Base-by-base conservation (phyloP, 2,888 invertebrate species). In the Epistrophe eligans region DNA sequence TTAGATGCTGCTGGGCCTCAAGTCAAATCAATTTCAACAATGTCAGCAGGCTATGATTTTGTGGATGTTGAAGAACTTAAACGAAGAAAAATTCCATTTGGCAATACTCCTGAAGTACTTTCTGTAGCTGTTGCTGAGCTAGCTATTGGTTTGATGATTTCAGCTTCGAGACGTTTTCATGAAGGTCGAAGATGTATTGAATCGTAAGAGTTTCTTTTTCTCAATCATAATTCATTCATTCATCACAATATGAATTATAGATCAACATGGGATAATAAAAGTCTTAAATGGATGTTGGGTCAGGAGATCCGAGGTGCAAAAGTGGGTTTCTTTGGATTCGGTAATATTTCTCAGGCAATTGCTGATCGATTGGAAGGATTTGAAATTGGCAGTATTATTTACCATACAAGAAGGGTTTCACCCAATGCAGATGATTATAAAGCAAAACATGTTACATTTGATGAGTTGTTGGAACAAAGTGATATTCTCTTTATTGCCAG, bases 21-120 rank as follows among this genome's bases (percentile, higher is more conserved):
- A 70, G 91, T 98, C 71, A 97, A 96, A 93, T 95, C 96, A 0
- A 94, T 98, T 5, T 95, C 96, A 0, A 96, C 97, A 0, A 96
- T 97, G 95, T 97, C 98, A 0, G 97, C 97, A 0, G 98, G 98
- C 11, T 95, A 95, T 88, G 97, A 99, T 91, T 96, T 97, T 89
- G 95, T 98, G 17, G 97, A 98, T 91, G 89, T 96, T 0, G 92
- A 93, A 0, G 97, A 95, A 90, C 93, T 98, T 45, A 95, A 95
- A 91, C 94, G 93, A 76, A 94, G 96, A 55, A 95, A 95, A 4
- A 95, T 99, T 66, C 94, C 94, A n/a, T 93, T 98, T 1, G 97
- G 97, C 0, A 95, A 97, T 90, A 97, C 98, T 0, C 97, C 97
- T 0, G 93, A 94, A 28, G 97, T 97, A 0, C 92, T 97, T 15